phyloP scores from a whole-genome alignment of 2,888 invertebrate species.

The Nyleta sp. region DNA sequence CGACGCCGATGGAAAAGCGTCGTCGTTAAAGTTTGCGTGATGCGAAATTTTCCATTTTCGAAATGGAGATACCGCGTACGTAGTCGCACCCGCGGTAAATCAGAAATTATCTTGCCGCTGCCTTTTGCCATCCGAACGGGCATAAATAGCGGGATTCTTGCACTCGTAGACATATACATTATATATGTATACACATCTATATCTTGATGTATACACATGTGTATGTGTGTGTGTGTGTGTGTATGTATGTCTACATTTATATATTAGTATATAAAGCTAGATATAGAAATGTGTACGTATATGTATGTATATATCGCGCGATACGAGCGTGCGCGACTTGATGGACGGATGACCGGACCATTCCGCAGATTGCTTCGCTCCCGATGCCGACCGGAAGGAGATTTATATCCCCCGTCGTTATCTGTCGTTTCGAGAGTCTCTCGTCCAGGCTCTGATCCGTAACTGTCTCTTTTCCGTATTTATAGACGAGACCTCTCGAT shows the following conservation, averaged over 20 bases:
- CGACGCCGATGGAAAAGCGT: constrained; percentile 54
- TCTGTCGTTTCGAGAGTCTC: constrained; percentile 73
- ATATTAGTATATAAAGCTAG: constrained; percentile 3
- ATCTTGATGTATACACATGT: neutral
- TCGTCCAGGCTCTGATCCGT: constrained; percentile 59
- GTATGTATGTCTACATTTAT: neutral
- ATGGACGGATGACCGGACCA: constrained; percentile 82
- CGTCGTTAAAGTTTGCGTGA: constrained; percentile 53
- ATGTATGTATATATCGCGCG: constrained; percentile 14
- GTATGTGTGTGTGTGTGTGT: constrained; percentile 1
- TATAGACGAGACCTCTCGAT: constrained; percentile 62
- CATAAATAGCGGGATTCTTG: constrained; percentile 76
- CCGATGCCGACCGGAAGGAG: constrained; percentile 79
- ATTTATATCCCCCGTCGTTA: constrained; percentile 81
- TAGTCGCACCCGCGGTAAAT: constrained; percentile 76
- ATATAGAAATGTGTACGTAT: neutral
- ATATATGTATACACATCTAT: neutral
- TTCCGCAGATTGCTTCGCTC: constrained; percentile 82
- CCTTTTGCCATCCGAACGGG: constrained; percentile 80
- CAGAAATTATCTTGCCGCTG: constrained; percentile 82
- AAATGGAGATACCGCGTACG: constrained; percentile 68
- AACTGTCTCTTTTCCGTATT: constrained; percentile 66
- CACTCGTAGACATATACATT: constrained; percentile 6
- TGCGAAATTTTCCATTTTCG: constrained; percentile 73
- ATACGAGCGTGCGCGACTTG: constrained; percentile 69